Evolutionary conservation across 1,140 invertebrate species (phyloP), one percentile per base, ranked within the genome.

Genomic region (Drosophila dunni): DNA sequence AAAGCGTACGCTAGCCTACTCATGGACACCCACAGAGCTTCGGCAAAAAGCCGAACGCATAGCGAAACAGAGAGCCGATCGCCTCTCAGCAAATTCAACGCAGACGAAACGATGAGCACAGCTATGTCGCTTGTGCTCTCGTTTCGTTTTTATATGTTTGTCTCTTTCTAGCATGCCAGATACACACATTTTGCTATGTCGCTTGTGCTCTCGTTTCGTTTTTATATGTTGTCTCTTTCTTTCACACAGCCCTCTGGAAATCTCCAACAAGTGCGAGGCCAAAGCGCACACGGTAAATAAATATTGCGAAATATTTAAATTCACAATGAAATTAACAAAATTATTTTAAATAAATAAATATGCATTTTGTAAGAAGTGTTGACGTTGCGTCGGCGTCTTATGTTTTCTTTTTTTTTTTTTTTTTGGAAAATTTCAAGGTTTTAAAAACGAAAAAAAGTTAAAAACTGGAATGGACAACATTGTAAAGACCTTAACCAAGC

Each of bases 261-360:
- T 42, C 40, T 42, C n/a, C 40, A n/a, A 11, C 38, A 40, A 40
- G 38, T 40, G n/a, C 38, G 15, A 65, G 40, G 56, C 24, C 56
- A 44, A 4, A 11, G 10, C 57, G n/a, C 6, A 20, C 33, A 15
- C 11, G 60, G 64, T 68, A 68, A 68, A 72, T 67, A 67, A 72
- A 61, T 61, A 71, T 57, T 48, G 34, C 15, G 44, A 62, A 62
- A 69, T 36, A 53, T 48, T 62, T 63, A 45, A 69, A 63, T 36
- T 69, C 58, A 24, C 38, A 69, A 46, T 3, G 17, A 38, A 51
- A 29, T 38, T n/a, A 36, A 34, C 13, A 44, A 62, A 69, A 9
- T 20, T 13, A 68, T 51, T 20, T 10, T 46, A 15, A 60, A 64
- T 17, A 24, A 40, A 44, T 17, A 60, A 38, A 61, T 46, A 68